Evolutionary conservation across 2,113 vertebrate genomes (phyloP).

Genomic region (Prinia subflava): DNA sequence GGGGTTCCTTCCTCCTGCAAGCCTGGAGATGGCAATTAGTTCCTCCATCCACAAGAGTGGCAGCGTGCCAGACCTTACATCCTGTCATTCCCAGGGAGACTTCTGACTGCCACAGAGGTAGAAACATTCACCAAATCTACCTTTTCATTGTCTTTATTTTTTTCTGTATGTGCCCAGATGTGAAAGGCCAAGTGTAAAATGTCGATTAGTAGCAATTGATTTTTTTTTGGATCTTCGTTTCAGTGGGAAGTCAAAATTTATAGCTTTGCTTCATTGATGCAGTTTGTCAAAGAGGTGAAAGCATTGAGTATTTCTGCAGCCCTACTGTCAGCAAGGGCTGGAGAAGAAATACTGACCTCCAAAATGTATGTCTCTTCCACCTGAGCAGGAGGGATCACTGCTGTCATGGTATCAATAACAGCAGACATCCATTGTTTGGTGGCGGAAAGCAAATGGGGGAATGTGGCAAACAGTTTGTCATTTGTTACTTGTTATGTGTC

Average conservation of each 20-base stretch:
- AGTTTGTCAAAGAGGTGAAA: not conserved
- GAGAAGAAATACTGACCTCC: not conserved
- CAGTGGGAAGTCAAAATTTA: not conserved
- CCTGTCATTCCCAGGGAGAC: not conserved
- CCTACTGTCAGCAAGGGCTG: not conserved
- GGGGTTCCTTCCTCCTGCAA: not conserved
- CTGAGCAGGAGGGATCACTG: not conserved
- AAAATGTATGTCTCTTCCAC: not conserved
- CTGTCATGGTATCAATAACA: not conserved
- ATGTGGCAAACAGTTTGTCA: not conserved
- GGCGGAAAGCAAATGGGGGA: not conserved
- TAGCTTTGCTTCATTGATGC: not conserved
- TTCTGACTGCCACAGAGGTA: not conserved
- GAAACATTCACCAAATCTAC: not conserved
- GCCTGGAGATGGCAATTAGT: not conserved
- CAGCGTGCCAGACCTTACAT: not conserved
- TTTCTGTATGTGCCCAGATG: not conserved
- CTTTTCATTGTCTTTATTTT: not conserved
- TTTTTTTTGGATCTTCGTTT: not conserved
- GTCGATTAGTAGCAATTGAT: not conserved
- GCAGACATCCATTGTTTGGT: not conserved
- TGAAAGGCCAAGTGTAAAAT: not conserved
- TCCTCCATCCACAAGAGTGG: accelerated
- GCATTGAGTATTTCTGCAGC: not conserved
- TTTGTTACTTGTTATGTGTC: not conserved